Evolutionary conservation across 1,140 invertebrate genomes (phyloP), one percentile per base, ranked within the genome.

Genomic region (Octopus bimaculoides): DNA sequence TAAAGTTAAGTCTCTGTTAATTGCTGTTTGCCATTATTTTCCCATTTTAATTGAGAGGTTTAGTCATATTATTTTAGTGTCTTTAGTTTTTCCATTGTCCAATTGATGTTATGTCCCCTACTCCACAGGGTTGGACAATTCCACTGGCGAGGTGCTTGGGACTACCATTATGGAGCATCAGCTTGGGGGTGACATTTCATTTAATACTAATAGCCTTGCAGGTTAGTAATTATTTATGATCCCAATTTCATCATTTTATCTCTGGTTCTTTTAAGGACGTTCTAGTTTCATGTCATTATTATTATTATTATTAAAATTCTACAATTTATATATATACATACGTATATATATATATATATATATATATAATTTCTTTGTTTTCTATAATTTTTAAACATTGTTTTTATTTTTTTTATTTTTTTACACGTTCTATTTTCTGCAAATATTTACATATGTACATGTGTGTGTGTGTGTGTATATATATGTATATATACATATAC

Each of bases 21-120:
- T 41, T 41, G 26, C 26, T 41, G 26, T 41, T 2, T 41, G 26
- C 26, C 26, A 41, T 71, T 71, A 14, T 71, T n/a, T 71, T 71
- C 26, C 9, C 66, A 14, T 71, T 71, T 71, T 71, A n/a, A 8
- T 12, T 4, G 66, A 71, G 66, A 12, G 66, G 66, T n/a, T n/a
- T 71, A 71, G 66, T 71, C 17, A 6, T 71, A 17, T 41, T 41
- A 71, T 5, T 71, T 12, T 71, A 6, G 14, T 9, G 5, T 5
- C 8, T 17, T 71, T 71, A 71, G 66, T 71, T 71, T 71, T 71
- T n/a, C 66, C 66, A 71, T 20, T 71, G 66, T 71, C 66, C 66
- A 71, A 71, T 71, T 71, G 17, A 71, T 71, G 66, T 71, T 71
- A 71, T 71, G 66, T 71, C 66, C 66, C 66, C 66, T 71, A 71